Percentiles rank a stretch among this genome's conserved stretches.
Evolutionary conservation across 2,888 invertebrate genomes (phyloP).

Genomic region (Melanchra persicariae): DNA sequence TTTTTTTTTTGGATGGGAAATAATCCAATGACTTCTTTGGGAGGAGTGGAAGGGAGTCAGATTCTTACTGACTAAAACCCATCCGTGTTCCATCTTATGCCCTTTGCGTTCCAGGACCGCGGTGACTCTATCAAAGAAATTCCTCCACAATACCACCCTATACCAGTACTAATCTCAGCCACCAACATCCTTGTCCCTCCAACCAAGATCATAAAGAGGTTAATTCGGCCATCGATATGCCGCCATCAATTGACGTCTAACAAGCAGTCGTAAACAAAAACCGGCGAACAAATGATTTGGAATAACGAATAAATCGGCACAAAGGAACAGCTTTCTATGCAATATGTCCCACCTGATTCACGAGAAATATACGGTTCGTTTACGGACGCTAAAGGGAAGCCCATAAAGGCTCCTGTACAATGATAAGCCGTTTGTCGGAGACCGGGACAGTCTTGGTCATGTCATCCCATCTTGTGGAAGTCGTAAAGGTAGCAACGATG

Average conservation of each 20-base stretch:
- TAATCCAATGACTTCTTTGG: too few relatives aligned
- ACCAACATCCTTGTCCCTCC: not conserved
- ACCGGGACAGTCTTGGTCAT: not conserved
- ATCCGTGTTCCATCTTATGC: too few relatives aligned
- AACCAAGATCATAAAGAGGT: slow-evolving; percentile 13
- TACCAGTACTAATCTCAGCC: not conserved
- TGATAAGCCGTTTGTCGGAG: slow-evolving; percentile 28
- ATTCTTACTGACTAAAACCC: too few relatives aligned
- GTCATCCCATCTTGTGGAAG: slow-evolving; percentile 1
- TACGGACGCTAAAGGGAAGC: not conserved
- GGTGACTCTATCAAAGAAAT: too few relatives aligned
- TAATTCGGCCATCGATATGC: slow-evolving; percentile 6
- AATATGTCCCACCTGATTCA: slow-evolving; percentile 47
- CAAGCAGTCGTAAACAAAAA: slow-evolving; percentile 25
- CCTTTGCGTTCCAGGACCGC: too few relatives aligned
- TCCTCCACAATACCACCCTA: too few relatives aligned
- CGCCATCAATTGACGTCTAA: slow-evolving; percentile 21
- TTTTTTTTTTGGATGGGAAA: too few relatives aligned
- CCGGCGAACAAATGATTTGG: not conserved
- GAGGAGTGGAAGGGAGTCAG: too few relatives aligned
- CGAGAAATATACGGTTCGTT: slow-evolving; percentile 32
- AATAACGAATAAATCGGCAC: slow-evolving; percentile 40
- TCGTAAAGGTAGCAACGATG: slow-evolving; percentile 5
- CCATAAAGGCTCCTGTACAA: slow-evolving; percentile 6
- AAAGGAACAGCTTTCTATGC: slow-evolving; percentile 31